Percentiles rank a stretch among this genome's conserved stretches.
Evolutionary conservation across 2,113 vertebrate genomes (phyloP).

Genomic region (Egretta garzetta): DNA sequence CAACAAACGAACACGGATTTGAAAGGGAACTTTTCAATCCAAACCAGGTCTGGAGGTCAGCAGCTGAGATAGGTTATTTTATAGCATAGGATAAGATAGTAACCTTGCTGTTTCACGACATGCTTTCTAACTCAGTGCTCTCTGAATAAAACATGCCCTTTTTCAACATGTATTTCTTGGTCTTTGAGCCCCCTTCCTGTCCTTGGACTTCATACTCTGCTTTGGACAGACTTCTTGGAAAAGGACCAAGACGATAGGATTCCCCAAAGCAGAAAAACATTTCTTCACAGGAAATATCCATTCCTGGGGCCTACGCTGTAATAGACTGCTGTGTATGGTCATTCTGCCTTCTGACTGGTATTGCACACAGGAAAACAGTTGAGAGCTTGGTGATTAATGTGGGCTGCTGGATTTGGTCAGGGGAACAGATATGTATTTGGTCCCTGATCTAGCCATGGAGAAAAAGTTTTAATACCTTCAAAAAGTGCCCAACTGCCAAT

Average conservation of each 20-base stretch:
- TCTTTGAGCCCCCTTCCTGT: neutral
- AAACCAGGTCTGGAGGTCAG: neutral
- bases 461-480: conserved; percentile 49
- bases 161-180: neutral
- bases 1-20: neutral
- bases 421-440: conserved; percentile 43
- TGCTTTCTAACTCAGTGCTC: neutral
- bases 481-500: conserved; percentile 46
- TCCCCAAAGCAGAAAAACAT: neutral
- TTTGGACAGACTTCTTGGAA: neutral
- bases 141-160: neutral
- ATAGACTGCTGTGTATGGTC: neutral
- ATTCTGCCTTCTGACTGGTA: neutral
- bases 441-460: conserved; percentile 17
- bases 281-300: neutral
- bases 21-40: neutral
- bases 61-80: neutral
- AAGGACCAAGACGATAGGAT: neutral
- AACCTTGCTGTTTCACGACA: neutral
- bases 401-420: conserved; percentile 58
- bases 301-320: neutral
- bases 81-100: neutral
- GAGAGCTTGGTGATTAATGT: conserved; percentile 5
- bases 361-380: neutral
- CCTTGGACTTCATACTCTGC: neutral